Evolutionary conservation across 2,888 invertebrate species (phyloP).

Genomic region (Ichneumoninae sp.): DNA sequence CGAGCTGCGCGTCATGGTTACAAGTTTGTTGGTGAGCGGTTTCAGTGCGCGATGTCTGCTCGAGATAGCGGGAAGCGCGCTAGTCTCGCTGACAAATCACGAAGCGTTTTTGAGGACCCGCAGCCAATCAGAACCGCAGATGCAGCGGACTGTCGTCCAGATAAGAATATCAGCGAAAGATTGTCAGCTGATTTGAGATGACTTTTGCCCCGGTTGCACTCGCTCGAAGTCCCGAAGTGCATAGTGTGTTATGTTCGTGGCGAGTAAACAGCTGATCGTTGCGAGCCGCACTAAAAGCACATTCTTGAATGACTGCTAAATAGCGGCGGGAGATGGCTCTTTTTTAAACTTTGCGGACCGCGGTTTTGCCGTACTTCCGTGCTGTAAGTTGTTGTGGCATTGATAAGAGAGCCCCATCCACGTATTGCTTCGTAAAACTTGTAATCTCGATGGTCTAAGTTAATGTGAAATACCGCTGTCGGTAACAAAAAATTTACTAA

Average conservation of each 20-base stretch:
- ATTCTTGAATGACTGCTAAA: neutral
- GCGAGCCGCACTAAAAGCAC: neutral
- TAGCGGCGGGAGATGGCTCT: neutral
- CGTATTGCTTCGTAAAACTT: neutral
- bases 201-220: constrained; percentile 4
- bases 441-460: no score
- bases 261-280: constrained; percentile 9
- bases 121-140: neutral
- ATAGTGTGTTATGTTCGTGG: neutral
- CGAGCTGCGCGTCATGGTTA: neutral
- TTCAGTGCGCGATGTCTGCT: neutral
- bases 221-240: neutral
- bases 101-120: neutral
- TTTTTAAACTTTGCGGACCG: neutral
- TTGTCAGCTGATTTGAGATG: neutral
- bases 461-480: no score
- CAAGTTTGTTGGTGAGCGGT: neutral
- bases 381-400: neutral
- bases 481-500: no score
- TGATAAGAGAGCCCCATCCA: neutral
- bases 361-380: neutral
- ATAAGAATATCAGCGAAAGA: constrained; percentile 5
- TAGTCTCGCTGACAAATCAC: neutral
- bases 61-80: neutral
- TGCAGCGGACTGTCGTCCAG: neutral